A percentile compares a stretch with the other conserved stretches of the same genome.
phyloP scores from a whole-genome alignment of 2,797 vertebrate genomes.

The Galago senegalensis region DNA sequence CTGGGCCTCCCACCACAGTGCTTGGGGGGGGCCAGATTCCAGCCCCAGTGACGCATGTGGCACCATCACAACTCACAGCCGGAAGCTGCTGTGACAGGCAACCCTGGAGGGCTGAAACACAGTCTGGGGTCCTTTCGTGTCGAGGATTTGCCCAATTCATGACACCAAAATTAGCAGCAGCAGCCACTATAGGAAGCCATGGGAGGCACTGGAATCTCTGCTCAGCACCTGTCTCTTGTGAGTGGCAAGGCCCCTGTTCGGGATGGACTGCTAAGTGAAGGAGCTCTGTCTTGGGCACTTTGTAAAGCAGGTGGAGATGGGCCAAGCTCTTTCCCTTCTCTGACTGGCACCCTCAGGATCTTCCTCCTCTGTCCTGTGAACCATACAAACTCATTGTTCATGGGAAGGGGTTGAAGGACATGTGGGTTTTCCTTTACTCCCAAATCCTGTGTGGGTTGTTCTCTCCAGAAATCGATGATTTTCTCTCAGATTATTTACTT shows the following conservation, averaged over 20 bases:
- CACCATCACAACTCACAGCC: fast-evolving
- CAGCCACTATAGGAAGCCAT: neutral
- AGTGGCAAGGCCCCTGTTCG: too few relatives aligned
- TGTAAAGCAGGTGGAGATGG: neutral
- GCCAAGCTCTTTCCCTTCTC: neutral
- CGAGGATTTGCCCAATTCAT: neutral
- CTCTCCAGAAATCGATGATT: neutral
- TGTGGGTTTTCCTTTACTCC: neutral
- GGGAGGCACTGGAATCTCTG: neutral
- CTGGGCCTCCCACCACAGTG: neutral
- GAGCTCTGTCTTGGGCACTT: neutral
- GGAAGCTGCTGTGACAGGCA: constrained; percentile 9
- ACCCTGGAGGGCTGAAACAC: neutral
- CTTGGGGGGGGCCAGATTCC: neutral
- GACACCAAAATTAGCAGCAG: neutral
- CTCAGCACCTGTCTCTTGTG: neutral
- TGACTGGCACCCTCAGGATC: neutral
- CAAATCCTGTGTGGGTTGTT: neutral
- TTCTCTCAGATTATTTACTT: neutral
- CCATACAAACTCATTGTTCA: neutral
- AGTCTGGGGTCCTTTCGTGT: neutral
- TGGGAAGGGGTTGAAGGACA: neutral
- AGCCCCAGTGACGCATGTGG: constrained; percentile 10
- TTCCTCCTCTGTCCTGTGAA: neutral
- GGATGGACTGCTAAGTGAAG: neutral